Percentiles rank a stretch among this genome's conserved stretches.
Evolutionary conservation across 2,113 vertebrate species (phyloP).

Genomic region (Thermophis baileyi): DNA sequence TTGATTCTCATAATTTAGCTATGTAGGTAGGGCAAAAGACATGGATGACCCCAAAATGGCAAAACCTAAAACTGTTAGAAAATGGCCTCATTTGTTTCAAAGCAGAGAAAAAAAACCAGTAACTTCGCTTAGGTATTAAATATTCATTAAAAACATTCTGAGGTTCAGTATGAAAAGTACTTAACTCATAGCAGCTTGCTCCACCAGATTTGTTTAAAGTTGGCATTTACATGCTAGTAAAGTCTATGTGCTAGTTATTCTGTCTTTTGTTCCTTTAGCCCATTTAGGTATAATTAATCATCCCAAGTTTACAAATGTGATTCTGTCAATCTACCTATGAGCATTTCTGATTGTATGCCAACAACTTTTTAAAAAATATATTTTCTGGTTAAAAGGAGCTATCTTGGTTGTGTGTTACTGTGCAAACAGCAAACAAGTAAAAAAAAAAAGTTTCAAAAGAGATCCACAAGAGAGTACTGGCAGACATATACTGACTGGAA

Average conservation of each 20-base stretch:
- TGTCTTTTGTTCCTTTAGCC: constrained; percentile 50
- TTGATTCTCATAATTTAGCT: background rate
- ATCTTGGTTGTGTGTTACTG: constrained; percentile 59
- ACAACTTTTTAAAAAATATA: constrained; percentile 50
- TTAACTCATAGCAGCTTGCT: constrained; percentile 1
- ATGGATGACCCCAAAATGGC: background rate
- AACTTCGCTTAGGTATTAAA: constrained; percentile 43
- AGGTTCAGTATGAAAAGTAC: constrained; percentile 37
- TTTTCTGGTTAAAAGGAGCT: constrained; percentile 62
- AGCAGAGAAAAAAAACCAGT: constrained; percentile 12
- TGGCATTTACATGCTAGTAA: background rate
- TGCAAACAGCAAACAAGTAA: constrained; percentile 73
- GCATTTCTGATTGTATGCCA: constrained; percentile 45
- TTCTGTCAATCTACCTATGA: constrained; percentile 49
- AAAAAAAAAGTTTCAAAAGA: constrained; percentile 47
- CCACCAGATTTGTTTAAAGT: background rate
- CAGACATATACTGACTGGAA: constrained; percentile 54
- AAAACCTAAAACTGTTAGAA: background rate
- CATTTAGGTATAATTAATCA: constrained; percentile 46
- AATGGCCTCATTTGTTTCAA: background rate
- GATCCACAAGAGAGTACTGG: constrained; percentile 24
- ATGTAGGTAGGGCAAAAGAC: background rate
- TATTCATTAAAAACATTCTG: constrained; percentile 17
- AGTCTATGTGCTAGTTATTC: background rate
- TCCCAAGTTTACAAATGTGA: constrained; percentile 46